Evolutionary conservation across 1,140 invertebrate genomes (phyloP).

Genomic region (Heliconius hermathena): DNA sequence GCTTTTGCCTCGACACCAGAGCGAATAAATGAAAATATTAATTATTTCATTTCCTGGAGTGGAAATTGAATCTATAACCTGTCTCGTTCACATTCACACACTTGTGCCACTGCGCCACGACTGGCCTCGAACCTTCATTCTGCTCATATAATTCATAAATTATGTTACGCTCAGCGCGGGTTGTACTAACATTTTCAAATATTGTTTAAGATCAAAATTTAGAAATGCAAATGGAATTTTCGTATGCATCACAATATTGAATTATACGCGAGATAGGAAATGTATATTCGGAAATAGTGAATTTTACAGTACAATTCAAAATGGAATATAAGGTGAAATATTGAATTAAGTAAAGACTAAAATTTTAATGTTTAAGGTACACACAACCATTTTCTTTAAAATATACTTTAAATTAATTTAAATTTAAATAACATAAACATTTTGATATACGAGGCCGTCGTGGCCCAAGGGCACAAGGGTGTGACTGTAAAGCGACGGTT

Average conservation of each 20-base stretch:
- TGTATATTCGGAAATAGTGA: not conserved
- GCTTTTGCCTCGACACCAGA: no score
- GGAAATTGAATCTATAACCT: no score
- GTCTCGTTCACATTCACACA: no score
- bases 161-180: not conserved
- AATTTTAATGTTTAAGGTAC: not conserved
- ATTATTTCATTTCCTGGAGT: no score
- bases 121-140: constrained; percentile 5
- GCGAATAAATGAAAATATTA: no score
- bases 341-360: not conserved
- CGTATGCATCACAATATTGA: constrained; percentile 9
- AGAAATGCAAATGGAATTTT: not conserved
- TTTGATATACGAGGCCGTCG: no score
- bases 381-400: no score
- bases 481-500: no score
- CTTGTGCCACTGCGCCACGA: no score
- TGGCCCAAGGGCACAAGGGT: no score
- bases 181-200: constrained; percentile 15
- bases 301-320: constrained; percentile 5
- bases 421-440: no score
- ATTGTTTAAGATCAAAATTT: constrained; percentile 7
- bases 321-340: not conserved
- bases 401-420: no score
- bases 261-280: constrained; percentile 8
- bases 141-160: constrained; percentile 33